Conservation (phyloP, 2,113 vertebrate genomes). For the Mus pahari region DNA sequence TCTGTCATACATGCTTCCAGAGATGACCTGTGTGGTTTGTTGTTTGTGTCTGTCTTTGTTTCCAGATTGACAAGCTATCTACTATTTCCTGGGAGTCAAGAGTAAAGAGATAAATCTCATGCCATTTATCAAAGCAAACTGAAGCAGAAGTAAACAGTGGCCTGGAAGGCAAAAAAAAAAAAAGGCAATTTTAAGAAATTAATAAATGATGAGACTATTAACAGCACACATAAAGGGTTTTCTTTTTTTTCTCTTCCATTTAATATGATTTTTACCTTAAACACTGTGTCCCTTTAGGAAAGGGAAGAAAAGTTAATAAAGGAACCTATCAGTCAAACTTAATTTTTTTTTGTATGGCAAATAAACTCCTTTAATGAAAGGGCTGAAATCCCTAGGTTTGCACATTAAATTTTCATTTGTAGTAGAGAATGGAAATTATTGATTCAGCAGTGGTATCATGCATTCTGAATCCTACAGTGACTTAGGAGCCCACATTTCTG, state of each 20-base stretch:
- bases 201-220: constrained; percentile 80
- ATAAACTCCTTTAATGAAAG: constrained; percentile 84
- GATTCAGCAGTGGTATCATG: constrained; percentile 79
- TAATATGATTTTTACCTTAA: constrained; percentile 67
- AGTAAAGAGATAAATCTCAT: constrained; percentile 66
- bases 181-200: constrained; percentile 67
- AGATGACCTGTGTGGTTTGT: neutral
- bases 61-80: constrained; percentile 54
- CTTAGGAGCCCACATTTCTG: constrained; percentile 60
- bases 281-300: constrained; percentile 80
- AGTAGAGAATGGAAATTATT: constrained; percentile 81
- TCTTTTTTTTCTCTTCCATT: constrained; percentile 48
- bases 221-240: constrained; percentile 63
- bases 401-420: constrained; percentile 80
- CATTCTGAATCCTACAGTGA: constrained; percentile 70
- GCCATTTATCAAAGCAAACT: constrained; percentile 55
- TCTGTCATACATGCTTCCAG: constrained; percentile 20
- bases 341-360: constrained; percentile 69
- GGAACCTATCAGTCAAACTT: constrained; percentile 81
- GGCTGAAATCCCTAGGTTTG: constrained; percentile 77
- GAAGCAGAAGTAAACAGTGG: constrained; percentile 62
- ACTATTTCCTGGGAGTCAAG: constrained; percentile 60
- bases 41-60: neutral
- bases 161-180: constrained; percentile 59
- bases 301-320: constrained; percentile 80